Conservation (phyloP, 2,888 invertebrate species). For the Trilocha varians region DNA sequence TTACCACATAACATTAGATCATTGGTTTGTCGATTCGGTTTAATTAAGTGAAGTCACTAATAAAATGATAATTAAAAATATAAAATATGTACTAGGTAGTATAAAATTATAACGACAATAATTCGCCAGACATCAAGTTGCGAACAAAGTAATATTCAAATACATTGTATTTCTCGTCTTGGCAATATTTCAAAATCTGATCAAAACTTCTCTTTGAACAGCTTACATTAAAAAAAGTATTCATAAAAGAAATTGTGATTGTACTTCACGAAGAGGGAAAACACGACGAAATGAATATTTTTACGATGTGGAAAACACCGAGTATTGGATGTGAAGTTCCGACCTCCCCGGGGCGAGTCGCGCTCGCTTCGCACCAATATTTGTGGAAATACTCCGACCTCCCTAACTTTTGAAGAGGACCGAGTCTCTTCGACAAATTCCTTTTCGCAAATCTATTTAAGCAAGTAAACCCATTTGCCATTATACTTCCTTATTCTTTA, state of each 20-base stretch:
- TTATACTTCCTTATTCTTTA: neutral
- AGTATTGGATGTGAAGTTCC: slow-evolving; percentile 34
- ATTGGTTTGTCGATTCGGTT: too few relatives aligned
- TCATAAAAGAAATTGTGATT: neutral
- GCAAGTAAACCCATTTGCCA: slow-evolving; percentile 4
- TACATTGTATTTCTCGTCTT: neutral
- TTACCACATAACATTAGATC: too few relatives aligned
- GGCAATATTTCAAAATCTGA: neutral
- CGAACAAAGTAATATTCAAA: neutral
- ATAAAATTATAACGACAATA: too few relatives aligned
- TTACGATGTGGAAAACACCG: slow-evolving; percentile 46
- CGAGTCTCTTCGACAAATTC: slow-evolving; percentile 24
- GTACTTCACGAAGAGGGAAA: slow-evolving; percentile 4
- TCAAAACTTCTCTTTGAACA: neutral
- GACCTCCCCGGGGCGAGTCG: slow-evolving; percentile 27
- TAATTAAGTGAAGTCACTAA: too few relatives aligned
- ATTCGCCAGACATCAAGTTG: too few relatives aligned
- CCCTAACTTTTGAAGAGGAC: slow-evolving; percentile 42
- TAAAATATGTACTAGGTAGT: too few relatives aligned
- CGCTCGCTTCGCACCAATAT: slow-evolving; percentile 46
- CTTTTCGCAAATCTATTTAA: slow-evolving; percentile 29
- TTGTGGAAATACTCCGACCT: slow-evolving; percentile 42
- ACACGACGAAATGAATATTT: slow-evolving; percentile 47
- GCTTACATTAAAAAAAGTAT: slow-evolving; percentile 2
- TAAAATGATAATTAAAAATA: too few relatives aligned